Percentiles rank a stretch among this genome's conserved stretches.
Evolutionary conservation across 2,113 vertebrate genomes (phyloP).

Genomic region (Leucopsar rothschildi): DNA sequence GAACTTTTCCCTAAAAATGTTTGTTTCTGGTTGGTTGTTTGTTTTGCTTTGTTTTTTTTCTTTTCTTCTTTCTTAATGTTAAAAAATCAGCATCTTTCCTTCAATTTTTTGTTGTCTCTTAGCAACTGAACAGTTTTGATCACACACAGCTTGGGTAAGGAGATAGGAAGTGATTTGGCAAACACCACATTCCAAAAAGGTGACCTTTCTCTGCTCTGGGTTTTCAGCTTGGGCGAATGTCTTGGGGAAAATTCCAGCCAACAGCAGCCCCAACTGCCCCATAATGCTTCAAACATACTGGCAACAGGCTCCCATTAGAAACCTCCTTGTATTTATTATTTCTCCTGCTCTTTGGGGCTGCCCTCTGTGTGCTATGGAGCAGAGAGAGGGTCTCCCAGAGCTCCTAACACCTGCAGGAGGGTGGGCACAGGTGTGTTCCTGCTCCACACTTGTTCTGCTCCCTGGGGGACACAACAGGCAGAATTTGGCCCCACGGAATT

Average conservation of each 20-base stretch:
- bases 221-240: not conserved
- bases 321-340: not conserved
- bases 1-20: not conserved
- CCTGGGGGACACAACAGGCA: fast-evolving
- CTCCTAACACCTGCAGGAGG: not conserved
- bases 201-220: not conserved
- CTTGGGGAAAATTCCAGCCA: not conserved
- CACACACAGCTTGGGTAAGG: not conserved
- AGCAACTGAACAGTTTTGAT: not conserved
- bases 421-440: not conserved
- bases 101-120: not conserved
- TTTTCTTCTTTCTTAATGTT: not conserved
- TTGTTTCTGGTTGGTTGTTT: not conserved
- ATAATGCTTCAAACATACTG: not conserved
- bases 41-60: no score
- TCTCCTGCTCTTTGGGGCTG: not conserved
- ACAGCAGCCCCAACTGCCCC: not conserved
- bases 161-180: not conserved
- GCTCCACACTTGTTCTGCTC: not conserved
- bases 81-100: not conserved
- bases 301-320: not conserved
- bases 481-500: not conserved
- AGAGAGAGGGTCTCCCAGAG: not conserved
- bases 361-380: not conserved
- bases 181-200: not conserved